A percentile compares a stretch with the other conserved stretches of the same genome.
These are phyloP conservation scores for Vollenhovia emeryi DNA, from an alignment of 1,140 invertebrate genomes.

Conservation along the genomic window DNA sequence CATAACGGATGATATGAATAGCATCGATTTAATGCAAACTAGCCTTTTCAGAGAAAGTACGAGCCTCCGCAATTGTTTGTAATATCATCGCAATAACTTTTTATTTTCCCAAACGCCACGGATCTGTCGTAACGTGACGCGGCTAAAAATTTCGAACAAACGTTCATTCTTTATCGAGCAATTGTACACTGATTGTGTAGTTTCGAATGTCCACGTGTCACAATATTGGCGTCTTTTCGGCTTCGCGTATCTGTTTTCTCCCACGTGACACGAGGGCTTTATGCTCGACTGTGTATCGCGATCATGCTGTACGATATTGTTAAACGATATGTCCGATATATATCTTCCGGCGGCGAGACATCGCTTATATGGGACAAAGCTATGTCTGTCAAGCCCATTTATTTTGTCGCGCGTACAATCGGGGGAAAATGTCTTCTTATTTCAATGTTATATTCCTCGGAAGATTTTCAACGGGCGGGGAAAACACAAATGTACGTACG, in stretches of 20 bases:
- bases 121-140: not conserved
- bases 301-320: slow-evolving; percentile 46
- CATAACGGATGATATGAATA: not conserved
- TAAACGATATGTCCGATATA: slow-evolving; percentile 59
- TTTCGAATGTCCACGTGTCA: slow-evolving; percentile 6
- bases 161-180: not conserved
- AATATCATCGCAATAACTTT: not conserved
- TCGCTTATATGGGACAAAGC: slow-evolving; percentile 40
- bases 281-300: not conserved
- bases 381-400: slow-evolving; percentile 24
- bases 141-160: not conserved
- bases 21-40: not conserved
- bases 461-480: not conserved
- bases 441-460: slow-evolving; percentile 10
- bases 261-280: slow-evolving; percentile 8
- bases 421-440: slow-evolving; percentile 26
- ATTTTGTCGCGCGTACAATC: slow-evolving; percentile 2
- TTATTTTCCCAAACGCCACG: not conserved
- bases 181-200: slow-evolving; percentile 14
- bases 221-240: slow-evolving; percentile 17
- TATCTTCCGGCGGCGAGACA: slow-evolving; percentile 26
- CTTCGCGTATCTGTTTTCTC: not conserved
- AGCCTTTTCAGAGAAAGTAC: slow-evolving; percentile 1
- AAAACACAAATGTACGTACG: slow-evolving; percentile 29
- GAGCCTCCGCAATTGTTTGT: not conserved